A percentile compares a stretch with the other conserved stretches of the same genome.
Conservation (phyloP, 2,888 invertebrate species). For the Cerastis rubricosa region DNA sequence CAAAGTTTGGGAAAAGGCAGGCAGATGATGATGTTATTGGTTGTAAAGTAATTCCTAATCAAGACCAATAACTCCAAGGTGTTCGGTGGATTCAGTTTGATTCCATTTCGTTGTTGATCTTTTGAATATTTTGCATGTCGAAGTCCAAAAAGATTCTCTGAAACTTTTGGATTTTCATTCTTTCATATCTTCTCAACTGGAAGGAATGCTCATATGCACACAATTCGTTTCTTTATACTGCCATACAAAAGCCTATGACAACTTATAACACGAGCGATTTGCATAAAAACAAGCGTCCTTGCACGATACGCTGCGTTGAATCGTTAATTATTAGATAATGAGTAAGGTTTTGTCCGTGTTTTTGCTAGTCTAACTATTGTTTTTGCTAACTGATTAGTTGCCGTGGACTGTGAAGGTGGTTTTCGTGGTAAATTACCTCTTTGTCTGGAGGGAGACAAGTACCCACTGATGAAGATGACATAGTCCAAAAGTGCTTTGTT, state of each 20-base stretch:
- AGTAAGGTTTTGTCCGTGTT: constrained; percentile 40
- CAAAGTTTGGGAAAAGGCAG: too few relatives aligned
- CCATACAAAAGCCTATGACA: constrained; percentile 14
- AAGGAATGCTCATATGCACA: neutral
- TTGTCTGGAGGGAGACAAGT: neutral
- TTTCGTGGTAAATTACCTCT: neutral
- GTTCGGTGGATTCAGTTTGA: neutral
- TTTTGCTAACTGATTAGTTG: constrained; percentile 37
- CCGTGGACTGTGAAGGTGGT: constrained; percentile 51
- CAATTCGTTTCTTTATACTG: neutral
- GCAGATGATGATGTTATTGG: neutral
- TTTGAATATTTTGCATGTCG: neutral
- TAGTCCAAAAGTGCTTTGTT: neutral
- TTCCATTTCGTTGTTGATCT: neutral
- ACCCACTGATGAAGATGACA: neutral
- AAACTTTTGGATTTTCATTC: neutral
- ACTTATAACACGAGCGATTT: constrained; percentile 21
- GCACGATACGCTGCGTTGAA: constrained; percentile 50
- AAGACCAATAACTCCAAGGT: neutral
- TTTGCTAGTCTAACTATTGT: constrained; percentile 32
- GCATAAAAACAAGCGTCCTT: constrained; percentile 52
- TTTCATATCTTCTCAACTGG: neutral
- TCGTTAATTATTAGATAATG: constrained; percentile 52
- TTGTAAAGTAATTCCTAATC: too few relatives aligned
- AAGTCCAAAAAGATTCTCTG: neutral